Evolutionary conservation across 2,113 vertebrate species (phyloP).

Genomic region (Hepsetus odoe): DNA sequence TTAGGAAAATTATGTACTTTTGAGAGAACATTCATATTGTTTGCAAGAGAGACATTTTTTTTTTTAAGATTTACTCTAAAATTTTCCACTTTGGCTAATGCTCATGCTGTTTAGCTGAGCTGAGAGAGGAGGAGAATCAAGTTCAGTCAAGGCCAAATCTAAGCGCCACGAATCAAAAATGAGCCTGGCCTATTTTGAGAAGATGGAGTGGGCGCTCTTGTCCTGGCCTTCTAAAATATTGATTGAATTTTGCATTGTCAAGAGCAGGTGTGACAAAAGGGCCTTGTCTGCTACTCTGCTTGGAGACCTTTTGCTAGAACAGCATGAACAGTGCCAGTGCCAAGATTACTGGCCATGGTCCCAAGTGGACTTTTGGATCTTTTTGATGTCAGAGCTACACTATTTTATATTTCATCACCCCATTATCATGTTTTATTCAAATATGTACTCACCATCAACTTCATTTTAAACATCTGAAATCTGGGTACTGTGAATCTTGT

Average conservation of each 20-base stretch:
- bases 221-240: slow-evolving; percentile 68
- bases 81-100: no score
- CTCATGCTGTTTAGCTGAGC: no score
- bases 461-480: no score
- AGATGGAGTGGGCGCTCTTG: not conserved
- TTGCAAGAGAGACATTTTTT: no score
- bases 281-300: slow-evolving; percentile 38
- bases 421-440: not conserved
- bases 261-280: slow-evolving; percentile 54
- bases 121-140: not conserved
- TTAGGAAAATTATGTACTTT: no score
- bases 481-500: no score
- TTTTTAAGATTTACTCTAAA: no score
- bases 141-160: slow-evolving; percentile 17
- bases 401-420: not conserved
- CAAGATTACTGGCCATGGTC: not conserved
- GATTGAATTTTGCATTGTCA: slow-evolving; percentile 59
- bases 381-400: not conserved
- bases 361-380: not conserved
- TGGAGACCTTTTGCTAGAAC: not conserved
- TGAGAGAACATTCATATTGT: no score
- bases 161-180: not conserved
- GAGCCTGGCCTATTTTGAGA: slow-evolving; percentile 1
- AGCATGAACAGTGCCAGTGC: slow-evolving; percentile 11
- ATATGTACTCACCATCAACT: not conserved